A percentile compares a stretch with the other conserved stretches of the same genome.
Evolutionary conservation across 2,113 vertebrate genomes (phyloP).

Genomic region (Ceuthmochares aereus): DNA sequence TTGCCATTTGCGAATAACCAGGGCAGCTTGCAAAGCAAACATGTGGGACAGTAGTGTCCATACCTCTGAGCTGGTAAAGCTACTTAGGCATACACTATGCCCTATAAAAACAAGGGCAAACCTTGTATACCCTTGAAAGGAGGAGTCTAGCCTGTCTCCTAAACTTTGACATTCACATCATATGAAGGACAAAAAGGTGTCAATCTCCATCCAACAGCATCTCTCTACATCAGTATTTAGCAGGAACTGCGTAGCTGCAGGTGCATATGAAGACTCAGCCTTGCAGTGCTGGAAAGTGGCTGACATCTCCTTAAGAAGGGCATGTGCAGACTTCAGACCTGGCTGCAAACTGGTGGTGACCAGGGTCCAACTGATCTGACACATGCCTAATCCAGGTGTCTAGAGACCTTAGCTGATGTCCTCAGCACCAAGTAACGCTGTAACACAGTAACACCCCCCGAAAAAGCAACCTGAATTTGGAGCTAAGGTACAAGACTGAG

Average conservation of each 20-base stretch:
- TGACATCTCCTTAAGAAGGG: not conserved
- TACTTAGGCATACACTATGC: too few relatives aligned
- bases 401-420: not conserved
- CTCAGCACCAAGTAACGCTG: not conserved
- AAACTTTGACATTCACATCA: not conserved
- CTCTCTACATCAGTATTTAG: not conserved
- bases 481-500: not conserved
- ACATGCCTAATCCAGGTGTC: not conserved
- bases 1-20: not conserved
- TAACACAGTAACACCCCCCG: fast-evolving
- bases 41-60: not conserved
- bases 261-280: not conserved
- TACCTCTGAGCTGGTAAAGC: not conserved
- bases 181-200: not conserved
- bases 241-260: too few relatives aligned
- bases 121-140: not conserved
- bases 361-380: not conserved
- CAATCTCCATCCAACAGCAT: not conserved
- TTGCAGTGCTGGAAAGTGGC: not conserved
- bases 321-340: not conserved
- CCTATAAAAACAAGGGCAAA: not conserved
- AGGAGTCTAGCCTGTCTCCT: not conserved
- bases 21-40: not conserved
- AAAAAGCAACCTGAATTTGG: not conserved
- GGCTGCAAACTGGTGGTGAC: not conserved